Base-by-base conservation (phyloP, 2,797 vertebrate species). In the Simalia tracyae region DNA sequence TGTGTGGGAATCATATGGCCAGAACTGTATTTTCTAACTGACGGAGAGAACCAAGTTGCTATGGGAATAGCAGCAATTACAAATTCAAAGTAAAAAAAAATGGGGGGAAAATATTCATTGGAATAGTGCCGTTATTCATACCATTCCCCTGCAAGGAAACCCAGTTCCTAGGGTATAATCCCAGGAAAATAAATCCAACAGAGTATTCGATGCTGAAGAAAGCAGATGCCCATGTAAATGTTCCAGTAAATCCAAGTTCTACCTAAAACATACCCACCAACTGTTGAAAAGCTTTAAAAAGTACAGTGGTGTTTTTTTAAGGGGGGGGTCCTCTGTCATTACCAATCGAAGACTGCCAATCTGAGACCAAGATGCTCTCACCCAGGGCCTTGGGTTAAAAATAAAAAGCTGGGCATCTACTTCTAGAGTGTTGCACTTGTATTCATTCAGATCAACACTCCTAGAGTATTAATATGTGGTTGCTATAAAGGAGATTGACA, bases 1-100 rank as follows among this genome's bases (percentile, higher is more conserved):
- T 56, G 59, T 56, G 86, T 31, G 72, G 72, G 72, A 17, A 3
- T 42, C 86, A 19, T 22, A 31, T 17, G 50, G 22, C 50, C 72
- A 19, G 57, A 17, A 8, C 72, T 19, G 59, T n/a, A 66, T 54
- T 88, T 92, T 19, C 72, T 7, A 63, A 64, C 24, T 63, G 60
- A 31, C 42, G 2, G 46, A 56, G 60, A 56, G 72, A 92, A 66
- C 84, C 91, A 64, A 92, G 87, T 92, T 89, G 87, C 91, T 84
- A 88, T 88, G 87, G 91, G 91, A 84, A 92, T 92, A 7, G 68
- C n/a, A 56, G 50, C 91, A 88, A 66, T 84, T 84, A 36, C 59
- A 64, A 54, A 89, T 84, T 84, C 72, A 42, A 64, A 56, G n/a
- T 28, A 28, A 61, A 11, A 42, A 42, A 42, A 42, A 42, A 26